Percentiles rank a stretch among this genome's conserved stretches.
phyloP scores from a whole-genome alignment of 1,140 invertebrate genomes.

The Drosophila sproati region DNA sequence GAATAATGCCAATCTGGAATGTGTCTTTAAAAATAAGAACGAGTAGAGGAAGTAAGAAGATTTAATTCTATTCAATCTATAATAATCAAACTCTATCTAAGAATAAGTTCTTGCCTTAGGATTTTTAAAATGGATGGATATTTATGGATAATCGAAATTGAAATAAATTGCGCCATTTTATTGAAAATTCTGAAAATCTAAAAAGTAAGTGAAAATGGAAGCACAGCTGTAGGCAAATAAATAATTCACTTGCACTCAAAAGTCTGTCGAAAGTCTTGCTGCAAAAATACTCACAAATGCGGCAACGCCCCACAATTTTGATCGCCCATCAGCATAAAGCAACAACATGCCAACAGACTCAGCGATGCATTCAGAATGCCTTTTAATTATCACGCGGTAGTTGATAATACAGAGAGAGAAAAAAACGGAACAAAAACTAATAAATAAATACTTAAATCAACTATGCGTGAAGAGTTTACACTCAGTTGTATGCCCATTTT shows the following conservation, averaged over 20 bases:
- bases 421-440: slow-evolving; percentile 12
- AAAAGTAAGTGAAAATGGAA: neutral
- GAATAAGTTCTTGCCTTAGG: too few species aligned
- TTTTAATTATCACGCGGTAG: slow-evolving; percentile 68
- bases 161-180: neutral
- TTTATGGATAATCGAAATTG: too few species aligned
- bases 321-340: neutral
- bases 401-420: slow-evolving; percentile 12
- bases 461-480: slow-evolving; percentile 44
- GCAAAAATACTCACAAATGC: slow-evolving; percentile 15
- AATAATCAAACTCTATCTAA: too few species aligned
- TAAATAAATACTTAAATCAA: slow-evolving; percentile 54
- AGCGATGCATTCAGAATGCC: slow-evolving; percentile 64
- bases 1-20: too few species aligned
- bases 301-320: slow-evolving; percentile 11
- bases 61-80: too few species aligned
- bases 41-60: too few species aligned
- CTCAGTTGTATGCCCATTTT: neutral
- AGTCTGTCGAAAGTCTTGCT: slow-evolving; percentile 37
- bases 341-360: slow-evolving; percentile 49
- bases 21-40: too few species aligned
- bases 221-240: neutral
- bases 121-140: too few species aligned
- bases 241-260: slow-evolving; percentile 15
- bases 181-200: neutral